phyloP scores from a whole-genome alignment of 2,113 vertebrate genomes.

The Chaetops frenatus region DNA sequence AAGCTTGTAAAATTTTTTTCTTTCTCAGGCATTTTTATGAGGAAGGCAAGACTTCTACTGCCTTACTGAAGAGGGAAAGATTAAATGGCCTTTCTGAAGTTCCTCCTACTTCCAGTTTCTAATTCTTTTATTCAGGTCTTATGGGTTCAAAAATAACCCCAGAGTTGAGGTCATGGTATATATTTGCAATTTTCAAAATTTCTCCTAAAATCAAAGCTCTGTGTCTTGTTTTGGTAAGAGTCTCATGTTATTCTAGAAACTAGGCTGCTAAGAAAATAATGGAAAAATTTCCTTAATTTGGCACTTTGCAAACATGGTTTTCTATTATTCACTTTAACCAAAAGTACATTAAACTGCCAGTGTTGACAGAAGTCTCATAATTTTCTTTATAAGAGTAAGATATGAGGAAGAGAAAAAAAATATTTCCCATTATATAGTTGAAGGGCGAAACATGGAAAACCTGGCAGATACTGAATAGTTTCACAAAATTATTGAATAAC shows the following conservation, averaged over 20 bases:
- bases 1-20: background rate
- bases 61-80: background rate
- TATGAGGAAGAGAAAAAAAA: background rate
- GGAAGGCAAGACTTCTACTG: background rate
- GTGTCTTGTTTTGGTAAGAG: background rate
- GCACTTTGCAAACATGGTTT: background rate
- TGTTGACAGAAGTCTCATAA: background rate
- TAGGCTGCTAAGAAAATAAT: background rate
- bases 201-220: background rate
- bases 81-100: background rate
- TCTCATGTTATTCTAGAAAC: background rate
- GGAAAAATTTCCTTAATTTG: background rate
- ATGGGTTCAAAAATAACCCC: background rate
- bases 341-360: background rate
- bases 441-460: background rate
- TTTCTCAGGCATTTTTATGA: background rate
- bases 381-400: constrained; percentile 1
- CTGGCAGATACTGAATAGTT: background rate
- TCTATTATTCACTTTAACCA: background rate
- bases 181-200: background rate
- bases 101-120: background rate
- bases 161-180: background rate
- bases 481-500: background rate
- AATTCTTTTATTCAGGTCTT: background rate
- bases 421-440: background rate